Conservation (phyloP, 2,797 vertebrate genomes). For the Pseudocheirus occidentalis region DNA sequence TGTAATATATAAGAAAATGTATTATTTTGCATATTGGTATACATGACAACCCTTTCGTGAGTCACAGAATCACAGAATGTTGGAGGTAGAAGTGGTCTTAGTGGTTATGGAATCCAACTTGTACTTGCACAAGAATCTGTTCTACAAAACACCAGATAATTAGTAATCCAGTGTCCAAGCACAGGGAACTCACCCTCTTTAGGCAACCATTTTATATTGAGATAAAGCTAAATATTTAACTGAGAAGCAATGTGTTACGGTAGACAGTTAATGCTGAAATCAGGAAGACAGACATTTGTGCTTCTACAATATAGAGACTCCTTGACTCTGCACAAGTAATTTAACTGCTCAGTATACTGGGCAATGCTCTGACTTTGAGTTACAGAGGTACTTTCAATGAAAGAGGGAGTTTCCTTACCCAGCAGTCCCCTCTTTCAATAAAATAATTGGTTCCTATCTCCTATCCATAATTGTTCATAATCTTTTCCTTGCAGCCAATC, state of each 20-base stretch:
- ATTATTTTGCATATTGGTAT: slow-evolving; percentile 23
- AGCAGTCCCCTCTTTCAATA: not conserved
- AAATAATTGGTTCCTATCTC: not conserved
- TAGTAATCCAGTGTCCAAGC: not conserved
- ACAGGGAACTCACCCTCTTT: not conserved
- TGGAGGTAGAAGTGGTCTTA: not conserved
- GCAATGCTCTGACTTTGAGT: not conserved
- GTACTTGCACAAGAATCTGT: not conserved
- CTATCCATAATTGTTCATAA: not conserved
- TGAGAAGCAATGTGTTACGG: not conserved
- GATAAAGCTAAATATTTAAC: not conserved
- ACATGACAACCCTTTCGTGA: slow-evolving; percentile 10
- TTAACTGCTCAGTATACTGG: not conserved
- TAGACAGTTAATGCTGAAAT: not conserved
- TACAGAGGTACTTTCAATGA: not conserved
- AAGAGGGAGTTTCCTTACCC: not conserved
- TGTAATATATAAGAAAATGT: slow-evolving; percentile 24
- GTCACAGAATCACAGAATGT: not conserved
- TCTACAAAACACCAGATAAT: not conserved
- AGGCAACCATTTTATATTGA: not conserved
- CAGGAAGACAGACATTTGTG: not conserved
- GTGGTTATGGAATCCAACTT: not conserved
- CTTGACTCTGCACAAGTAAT: not conserved
- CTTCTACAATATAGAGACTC: not conserved
- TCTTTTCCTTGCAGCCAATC: not conserved